phyloP scores from a whole-genome alignment of 1,140 invertebrate species.

The Polypedilum pembai region DNA sequence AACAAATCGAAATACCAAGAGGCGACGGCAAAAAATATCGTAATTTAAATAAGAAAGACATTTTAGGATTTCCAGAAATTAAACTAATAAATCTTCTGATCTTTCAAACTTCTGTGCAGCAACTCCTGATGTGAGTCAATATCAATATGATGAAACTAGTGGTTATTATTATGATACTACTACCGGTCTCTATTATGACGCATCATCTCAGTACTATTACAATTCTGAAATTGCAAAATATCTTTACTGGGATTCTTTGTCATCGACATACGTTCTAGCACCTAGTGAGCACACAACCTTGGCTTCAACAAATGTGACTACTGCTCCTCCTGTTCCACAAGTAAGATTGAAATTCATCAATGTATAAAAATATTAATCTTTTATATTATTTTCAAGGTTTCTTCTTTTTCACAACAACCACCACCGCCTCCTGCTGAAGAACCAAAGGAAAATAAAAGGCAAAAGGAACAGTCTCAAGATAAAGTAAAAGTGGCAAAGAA shows the following conservation, averaged over 20 bases:
- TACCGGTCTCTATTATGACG: conserved; percentile 92
- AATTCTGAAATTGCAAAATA: conserved; percentile 86
- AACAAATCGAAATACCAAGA: conserved; percentile 43
- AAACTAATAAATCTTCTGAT: conserved; percentile 30
- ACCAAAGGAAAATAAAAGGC: conserved; percentile 45
- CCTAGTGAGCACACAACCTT: conserved; percentile 42
- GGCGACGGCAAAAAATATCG: conserved; percentile 60
- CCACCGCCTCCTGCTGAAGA: conserved; percentile 39
- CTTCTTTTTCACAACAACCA: neutral
- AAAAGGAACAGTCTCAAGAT: conserved; percentile 63
- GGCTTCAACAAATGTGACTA: conserved; percentile 37
- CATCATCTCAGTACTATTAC: conserved; percentile 88
- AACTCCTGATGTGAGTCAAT: conserved; percentile 81
- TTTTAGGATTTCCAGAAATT: conserved; percentile 1
- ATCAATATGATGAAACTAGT: conserved; percentile 89
- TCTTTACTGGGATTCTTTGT: conserved; percentile 87
- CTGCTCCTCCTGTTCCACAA: conserved; percentile 35
- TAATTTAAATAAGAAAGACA: conserved; percentile 42
- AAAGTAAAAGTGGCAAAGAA: conserved; percentile 97
- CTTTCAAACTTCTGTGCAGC: conserved; percentile 45
- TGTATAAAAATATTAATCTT: no score
- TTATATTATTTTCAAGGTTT: no score
- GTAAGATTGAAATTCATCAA: neutral
- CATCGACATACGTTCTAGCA: conserved; percentile 72
- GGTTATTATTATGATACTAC: conserved; percentile 94